Conservation (phyloP, 2,888 invertebrate genomes). For the Eugnorisma glareosa region DNA sequence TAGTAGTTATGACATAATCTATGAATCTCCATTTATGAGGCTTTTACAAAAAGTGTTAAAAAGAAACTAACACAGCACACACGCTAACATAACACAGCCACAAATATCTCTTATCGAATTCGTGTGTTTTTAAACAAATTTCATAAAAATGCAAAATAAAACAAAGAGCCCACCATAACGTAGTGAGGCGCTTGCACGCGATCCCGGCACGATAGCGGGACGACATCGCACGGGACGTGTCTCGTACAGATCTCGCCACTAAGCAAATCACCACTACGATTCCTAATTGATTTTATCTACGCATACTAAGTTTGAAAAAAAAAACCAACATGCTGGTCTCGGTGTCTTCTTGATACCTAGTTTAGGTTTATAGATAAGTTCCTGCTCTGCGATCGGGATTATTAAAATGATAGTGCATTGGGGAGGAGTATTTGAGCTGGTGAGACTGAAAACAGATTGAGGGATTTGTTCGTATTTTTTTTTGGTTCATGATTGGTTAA, state of each 20-base stretch:
- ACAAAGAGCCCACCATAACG: constrained; percentile 54
- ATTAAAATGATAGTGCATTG: constrained; percentile 6
- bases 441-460: not conserved
- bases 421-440: not conserved
- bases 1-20: too few relatives aligned
- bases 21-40: too few relatives aligned
- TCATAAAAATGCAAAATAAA: not conserved
- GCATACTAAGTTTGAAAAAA: constrained; percentile 66
- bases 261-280: constrained; percentile 77
- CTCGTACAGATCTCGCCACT: constrained; percentile 77
- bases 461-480: not conserved
- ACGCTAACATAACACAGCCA: too few relatives aligned
- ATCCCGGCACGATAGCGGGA: constrained; percentile 78
- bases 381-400: constrained; percentile 19
- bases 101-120: too few relatives aligned
- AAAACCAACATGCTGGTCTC: constrained; percentile 49
- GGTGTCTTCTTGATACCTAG: constrained; percentile 39
- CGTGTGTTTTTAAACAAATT: too few relatives aligned
- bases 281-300: constrained; percentile 86
- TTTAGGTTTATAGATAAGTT: constrained; percentile 54
- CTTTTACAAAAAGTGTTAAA: too few relatives aligned
- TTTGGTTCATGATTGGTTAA: not conserved
- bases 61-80: too few relatives aligned
- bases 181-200: constrained; percentile 70
- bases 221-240: constrained; percentile 79